Conservation (phyloP, 2,888 invertebrate species). For the Diarsia mendica region DNA sequence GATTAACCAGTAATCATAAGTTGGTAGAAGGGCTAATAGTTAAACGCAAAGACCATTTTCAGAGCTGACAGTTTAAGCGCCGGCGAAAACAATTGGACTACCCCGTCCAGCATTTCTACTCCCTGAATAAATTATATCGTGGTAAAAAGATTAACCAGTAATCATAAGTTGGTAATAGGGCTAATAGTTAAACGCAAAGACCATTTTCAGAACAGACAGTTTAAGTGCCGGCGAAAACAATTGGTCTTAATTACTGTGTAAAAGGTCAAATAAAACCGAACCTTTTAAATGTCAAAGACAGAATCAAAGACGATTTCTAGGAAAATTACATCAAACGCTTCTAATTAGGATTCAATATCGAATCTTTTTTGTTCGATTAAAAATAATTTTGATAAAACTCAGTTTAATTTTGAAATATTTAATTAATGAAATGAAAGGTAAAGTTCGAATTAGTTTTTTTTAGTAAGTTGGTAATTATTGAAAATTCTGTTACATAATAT, state of each 20-base stretch:
- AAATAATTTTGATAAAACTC: not conserved
- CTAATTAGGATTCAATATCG: constrained; percentile 5
- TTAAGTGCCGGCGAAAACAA: not conserved
- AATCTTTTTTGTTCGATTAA: not conserved
- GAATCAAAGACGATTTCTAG: not conserved
- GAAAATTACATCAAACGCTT: not conserved
- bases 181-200: too few species aligned
- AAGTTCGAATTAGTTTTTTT: constrained; percentile 3
- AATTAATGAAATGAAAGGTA: not conserved
- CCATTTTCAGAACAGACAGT: not conserved
- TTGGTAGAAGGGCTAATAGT: too few species aligned
- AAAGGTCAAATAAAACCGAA: not conserved
- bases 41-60: too few species aligned
- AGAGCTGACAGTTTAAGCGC: too few species aligned
- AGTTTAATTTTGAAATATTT: not conserved
- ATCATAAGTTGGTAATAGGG: too few species aligned
- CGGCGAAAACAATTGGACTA: too few species aligned
- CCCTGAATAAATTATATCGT: too few species aligned
- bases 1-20: too few species aligned
- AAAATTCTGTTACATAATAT: not conserved
- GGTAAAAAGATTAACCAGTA: too few species aligned
- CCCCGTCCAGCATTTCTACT: too few species aligned
- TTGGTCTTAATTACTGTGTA: not conserved
- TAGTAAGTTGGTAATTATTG: not conserved
- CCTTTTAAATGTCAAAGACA: not conserved